Evolutionary conservation across 2,797 vertebrate genomes (phyloP).

Genomic region (Anableps anableps): DNA sequence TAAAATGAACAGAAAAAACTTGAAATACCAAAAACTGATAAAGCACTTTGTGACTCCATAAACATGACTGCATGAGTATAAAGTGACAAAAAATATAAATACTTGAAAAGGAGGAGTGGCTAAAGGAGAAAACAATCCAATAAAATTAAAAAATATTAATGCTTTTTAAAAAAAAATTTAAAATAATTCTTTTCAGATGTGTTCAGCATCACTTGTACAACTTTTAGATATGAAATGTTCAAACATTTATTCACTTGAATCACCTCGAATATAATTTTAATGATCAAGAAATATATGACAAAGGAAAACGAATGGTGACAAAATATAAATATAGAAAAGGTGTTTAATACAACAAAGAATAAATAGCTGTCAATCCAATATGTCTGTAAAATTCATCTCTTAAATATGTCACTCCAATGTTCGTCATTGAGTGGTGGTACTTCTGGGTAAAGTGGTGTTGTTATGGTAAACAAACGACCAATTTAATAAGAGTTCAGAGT

Average conservation of each 20-base stretch:
- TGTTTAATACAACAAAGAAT: not conserved
- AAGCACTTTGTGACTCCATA: slow-evolving; percentile 73
- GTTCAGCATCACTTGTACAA: not conserved
- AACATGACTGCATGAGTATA: slow-evolving; percentile 30
- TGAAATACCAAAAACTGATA: slow-evolving; percentile 40
- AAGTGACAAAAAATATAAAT: slow-evolving; percentile 32
- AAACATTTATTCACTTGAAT: not conserved
- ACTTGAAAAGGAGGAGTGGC: slow-evolving; percentile 15
- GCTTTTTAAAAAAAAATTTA: not conserved
- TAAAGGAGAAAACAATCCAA: not conserved
- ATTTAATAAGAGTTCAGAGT: not conserved
- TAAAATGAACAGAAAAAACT: slow-evolving; percentile 31
- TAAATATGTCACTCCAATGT: not conserved
- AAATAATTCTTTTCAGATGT: not conserved
- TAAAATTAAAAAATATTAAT: not conserved
- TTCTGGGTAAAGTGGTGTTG: not conserved
- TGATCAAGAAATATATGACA: not conserved
- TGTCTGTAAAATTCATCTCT: not conserved
- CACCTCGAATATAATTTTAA: not conserved
- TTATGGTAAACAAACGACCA: not conserved
- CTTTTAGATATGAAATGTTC: not conserved
- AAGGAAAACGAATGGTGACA: not conserved
- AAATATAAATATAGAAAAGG: slow-evolving; percentile 12
- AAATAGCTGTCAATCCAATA: not conserved
- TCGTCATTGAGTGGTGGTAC: not conserved